A percentile compares a stretch with the other conserved stretches of the same genome.
phyloP scores from a whole-genome alignment of 2,797 vertebrate genomes.

The Tragelaphus eurycerus region DNA sequence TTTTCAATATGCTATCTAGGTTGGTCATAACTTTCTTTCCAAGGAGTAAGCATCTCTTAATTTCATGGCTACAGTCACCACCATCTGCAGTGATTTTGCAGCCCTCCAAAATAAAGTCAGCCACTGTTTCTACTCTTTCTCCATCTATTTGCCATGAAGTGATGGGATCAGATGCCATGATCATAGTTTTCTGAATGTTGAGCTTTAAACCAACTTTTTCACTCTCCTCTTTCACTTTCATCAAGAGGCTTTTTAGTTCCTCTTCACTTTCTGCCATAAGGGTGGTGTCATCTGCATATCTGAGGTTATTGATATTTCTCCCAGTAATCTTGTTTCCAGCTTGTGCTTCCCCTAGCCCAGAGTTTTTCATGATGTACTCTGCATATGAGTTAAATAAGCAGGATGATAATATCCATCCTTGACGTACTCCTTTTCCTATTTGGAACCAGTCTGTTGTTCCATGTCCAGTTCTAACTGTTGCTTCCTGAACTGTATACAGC shows the following conservation, averaged over 20 bases:
- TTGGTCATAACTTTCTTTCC: background rate
- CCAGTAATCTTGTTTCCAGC: background rate
- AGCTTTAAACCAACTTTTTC: background rate
- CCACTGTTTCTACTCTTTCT: background rate
- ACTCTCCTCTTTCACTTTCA: background rate
- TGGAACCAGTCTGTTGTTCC: background rate
- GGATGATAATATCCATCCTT: background rate
- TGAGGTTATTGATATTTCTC: background rate
- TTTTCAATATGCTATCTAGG: background rate
- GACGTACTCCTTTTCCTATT: background rate
- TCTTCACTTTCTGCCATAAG: background rate
- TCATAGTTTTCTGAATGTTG: background rate
- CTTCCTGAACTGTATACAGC: background rate
- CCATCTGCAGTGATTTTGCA: background rate
- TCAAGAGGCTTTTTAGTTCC: background rate
- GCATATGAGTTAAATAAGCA: background rate
- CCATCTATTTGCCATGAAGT: background rate
- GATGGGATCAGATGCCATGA: background rate
- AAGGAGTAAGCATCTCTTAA: background rate
- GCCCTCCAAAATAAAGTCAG: background rate
- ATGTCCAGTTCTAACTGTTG: background rate
- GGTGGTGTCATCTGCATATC: background rate
- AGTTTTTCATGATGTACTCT: accelerated
- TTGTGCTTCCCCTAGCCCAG: background rate
- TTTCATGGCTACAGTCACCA: background rate